Conservation (phyloP, 2,113 vertebrate genomes). For the Cygnus atratus region DNA sequence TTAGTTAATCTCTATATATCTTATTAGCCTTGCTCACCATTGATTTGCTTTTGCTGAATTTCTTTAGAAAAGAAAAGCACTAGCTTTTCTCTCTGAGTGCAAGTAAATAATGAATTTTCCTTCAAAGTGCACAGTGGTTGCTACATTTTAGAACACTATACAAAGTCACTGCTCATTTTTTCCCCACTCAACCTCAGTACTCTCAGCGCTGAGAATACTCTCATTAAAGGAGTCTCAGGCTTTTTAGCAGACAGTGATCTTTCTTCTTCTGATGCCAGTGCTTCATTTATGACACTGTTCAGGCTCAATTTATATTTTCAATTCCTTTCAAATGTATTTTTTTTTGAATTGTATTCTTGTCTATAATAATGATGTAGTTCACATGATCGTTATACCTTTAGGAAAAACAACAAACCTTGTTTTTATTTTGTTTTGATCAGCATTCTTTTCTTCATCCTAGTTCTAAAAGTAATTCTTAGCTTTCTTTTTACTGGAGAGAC, state of each 20-base stretch:
- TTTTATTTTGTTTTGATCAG: background rate
- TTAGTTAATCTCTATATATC: background rate
- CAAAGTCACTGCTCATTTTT: background rate
- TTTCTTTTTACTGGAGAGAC: background rate
- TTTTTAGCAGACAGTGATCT: background rate
- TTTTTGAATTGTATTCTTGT: background rate
- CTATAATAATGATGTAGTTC: background rate
- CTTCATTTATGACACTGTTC: background rate
- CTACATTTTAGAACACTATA: background rate
- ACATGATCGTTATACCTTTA: background rate
- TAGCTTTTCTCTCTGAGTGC: background rate
- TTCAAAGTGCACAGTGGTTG: background rate
- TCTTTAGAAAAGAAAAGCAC: background rate
- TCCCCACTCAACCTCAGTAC: background rate
- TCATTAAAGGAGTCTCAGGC: background rate
- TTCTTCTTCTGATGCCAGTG: background rate
- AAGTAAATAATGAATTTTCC: background rate
- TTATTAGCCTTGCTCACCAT: background rate
- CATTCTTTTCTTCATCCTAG: background rate
- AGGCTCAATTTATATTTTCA: background rate
- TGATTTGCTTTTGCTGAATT: conserved; percentile 9
- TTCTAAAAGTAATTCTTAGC: background rate
- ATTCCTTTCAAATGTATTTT: background rate
- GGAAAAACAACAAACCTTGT: background rate
- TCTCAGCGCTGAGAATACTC: background rate